A percentile compares a stretch with the other conserved stretches of the same genome.
phyloP scores from a whole-genome alignment of 1,140 invertebrate species.

The Drosophila navojoa region DNA sequence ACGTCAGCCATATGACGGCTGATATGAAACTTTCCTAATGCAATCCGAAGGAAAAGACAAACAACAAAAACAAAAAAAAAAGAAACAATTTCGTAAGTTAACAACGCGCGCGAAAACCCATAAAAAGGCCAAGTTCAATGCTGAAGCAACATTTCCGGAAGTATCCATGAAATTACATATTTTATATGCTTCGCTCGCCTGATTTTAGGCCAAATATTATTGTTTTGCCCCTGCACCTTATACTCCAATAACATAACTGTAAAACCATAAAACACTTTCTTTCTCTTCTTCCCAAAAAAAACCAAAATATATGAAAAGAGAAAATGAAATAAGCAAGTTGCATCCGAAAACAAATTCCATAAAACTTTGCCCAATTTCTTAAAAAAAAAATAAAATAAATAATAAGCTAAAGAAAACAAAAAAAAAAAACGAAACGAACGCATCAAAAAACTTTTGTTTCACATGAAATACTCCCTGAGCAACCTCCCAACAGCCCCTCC shows the following conservation, averaged over 20 bases:
- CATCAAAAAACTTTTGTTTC: conserved; percentile 48
- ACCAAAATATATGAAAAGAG: not conserved
- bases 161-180: too few species aligned
- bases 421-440: conserved; percentile 11
- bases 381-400: conserved; percentile 13
- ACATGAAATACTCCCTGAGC: conserved; percentile 16
- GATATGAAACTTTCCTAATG: not conserved
- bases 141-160: too few species aligned
- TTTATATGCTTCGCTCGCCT: too few species aligned
- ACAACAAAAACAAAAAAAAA: too few species aligned
- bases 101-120: too few species aligned
- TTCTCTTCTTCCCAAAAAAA: too few species aligned
- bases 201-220: too few species aligned
- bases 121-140: too few species aligned
- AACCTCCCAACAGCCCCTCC: not conserved
- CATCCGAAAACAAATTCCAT: conserved; percentile 47
- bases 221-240: too few species aligned
- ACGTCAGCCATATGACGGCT: not conserved
- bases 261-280: conserved; percentile 33
- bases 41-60: too few species aligned
- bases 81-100: too few species aligned
- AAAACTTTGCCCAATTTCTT: conserved; percentile 57
- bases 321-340: conserved; percentile 17
- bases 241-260: too few species aligned
- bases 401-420: not conserved